Percentiles rank a stretch among this genome's conserved stretches.
Evolutionary conservation across 2,113 vertebrate genomes (phyloP).

Genomic region (Varanus salvator): DNA sequence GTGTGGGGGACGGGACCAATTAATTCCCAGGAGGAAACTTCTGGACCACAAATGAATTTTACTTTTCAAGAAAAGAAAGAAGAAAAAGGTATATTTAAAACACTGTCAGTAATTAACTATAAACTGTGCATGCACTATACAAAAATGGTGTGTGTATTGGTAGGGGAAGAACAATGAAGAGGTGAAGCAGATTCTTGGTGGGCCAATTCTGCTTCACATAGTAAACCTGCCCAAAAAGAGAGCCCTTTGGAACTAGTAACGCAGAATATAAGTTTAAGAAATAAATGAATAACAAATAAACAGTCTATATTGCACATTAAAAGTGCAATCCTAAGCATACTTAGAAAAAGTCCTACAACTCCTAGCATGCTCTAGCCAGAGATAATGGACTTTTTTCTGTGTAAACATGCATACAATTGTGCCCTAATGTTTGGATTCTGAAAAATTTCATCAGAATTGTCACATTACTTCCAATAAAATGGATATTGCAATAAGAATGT

Average conservation of each 20-base stretch:
- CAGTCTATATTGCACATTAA: not conserved
- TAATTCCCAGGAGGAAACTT: not conserved
- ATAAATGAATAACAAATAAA: no score
- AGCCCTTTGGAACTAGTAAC: not conserved
- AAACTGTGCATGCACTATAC: not conserved
- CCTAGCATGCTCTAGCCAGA: no score
- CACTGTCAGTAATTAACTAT: slow-evolving; percentile 53
- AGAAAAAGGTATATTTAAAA: not conserved
- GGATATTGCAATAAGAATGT: not conserved
- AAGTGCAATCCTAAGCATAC: no score
- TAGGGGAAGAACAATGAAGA: not conserved
- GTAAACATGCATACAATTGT: no score
- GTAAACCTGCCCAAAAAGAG: not conserved
- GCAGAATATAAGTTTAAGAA: no score
- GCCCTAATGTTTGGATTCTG: not conserved
- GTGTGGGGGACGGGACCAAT: not conserved
- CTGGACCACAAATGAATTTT: not conserved
- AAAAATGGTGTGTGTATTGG: not conserved
- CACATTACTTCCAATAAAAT: not conserved
- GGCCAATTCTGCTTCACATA: not conserved
- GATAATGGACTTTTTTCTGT: no score
- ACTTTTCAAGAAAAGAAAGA: no score
- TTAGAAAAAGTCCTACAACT: no score
- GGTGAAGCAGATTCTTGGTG: not conserved
- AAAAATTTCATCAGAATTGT: not conserved